Base-by-base conservation (phyloP, 2,113 vertebrate species). In the Epinephelus fuscoguttatus region DNA sequence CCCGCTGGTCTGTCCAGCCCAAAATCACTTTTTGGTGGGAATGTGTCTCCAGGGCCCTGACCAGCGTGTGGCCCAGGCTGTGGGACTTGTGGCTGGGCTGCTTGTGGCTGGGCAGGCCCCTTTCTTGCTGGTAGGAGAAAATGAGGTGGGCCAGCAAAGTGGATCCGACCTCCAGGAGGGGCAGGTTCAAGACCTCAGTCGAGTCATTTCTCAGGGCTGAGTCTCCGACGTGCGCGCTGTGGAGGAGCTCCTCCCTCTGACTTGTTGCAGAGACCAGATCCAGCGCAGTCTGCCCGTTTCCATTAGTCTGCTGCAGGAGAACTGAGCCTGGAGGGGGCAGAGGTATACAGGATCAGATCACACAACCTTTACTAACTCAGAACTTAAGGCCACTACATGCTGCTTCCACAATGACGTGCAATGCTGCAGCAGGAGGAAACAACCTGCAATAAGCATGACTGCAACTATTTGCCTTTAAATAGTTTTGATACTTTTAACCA, bases 271-370 rank as follows among this genome's bases (percentile, higher is more conserved):
- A 68, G 37, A 97, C 85, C 82, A 96, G 93, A 91, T 99, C 97
- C 92, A 99, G 92, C 2, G 96, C 94, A 4, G 95, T 81, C 27
- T 86, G 93, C 11, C 96, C 96, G 0, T 78, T 7, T 61, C 70
- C 68, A 81, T 97, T 95, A 15, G 87, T 95, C 76, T 96, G 95
- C 84, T 95, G 94, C 52, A 99, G 93, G 84, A 99, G 95, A 67
- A 86, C 64, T 17, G 97, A 95, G 81, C 98, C 98, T 99, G 92
- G 63, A 93, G 76, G 78, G 56, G 88, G 90, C 90, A 80, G 33
- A 85, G 27, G 14, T 2, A 11, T 3, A 81, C 4, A n/a, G 12
- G 11, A 76, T 84, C 61, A 87, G 33, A 81, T 49, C 61, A 74
- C 37, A 62, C 25, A 81, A 40, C 27, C 11, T 30, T 61, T 21